A percentile compares a stretch with the other conserved stretches of the same genome.
Evolutionary conservation across 2,888 invertebrate species (phyloP).

Genomic region (Chloroclysta siterata): DNA sequence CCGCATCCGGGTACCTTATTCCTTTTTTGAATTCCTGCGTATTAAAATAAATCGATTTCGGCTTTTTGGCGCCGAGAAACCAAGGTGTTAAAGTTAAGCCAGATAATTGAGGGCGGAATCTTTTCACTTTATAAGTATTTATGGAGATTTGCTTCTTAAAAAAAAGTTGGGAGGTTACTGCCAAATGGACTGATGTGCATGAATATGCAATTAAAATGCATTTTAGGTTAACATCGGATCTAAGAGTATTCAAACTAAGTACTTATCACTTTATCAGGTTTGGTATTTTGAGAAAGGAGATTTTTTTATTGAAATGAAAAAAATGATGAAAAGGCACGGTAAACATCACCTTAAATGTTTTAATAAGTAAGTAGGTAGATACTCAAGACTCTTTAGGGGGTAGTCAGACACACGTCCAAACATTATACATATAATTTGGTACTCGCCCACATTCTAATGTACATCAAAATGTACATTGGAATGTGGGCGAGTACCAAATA

Average conservation of each 20-base stretch:
- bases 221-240: constrained; percentile 4
- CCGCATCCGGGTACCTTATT: constrained; percentile 50
- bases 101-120: constrained; percentile 29
- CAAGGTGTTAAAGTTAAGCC: constrained; percentile 34
- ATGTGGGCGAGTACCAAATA: too few species aligned
- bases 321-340: too few species aligned
- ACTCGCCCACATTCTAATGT: too few species aligned
- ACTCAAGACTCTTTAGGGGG: too few species aligned
- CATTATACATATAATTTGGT: too few species aligned
- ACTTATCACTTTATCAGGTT: background rate
- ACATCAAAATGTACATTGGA: too few species aligned
- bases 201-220: constrained; percentile 16
- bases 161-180: constrained; percentile 16
- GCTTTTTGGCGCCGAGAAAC: constrained; percentile 20
- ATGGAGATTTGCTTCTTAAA: constrained; percentile 25
- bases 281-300: too few species aligned
- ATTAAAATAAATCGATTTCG: constrained; percentile 22
- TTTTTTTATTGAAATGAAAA: too few species aligned
- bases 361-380: too few species aligned
- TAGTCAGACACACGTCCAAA: too few species aligned
- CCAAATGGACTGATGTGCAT: constrained; percentile 8
- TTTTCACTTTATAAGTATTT: constrained; percentile 27
- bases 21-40: constrained; percentile 39
- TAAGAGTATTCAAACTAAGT: background rate
- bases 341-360: too few species aligned